These are phyloP conservation scores for Ibidorhyncha struthersii DNA, from an alignment of 2,113 vertebrate species.

Conservation along the genomic window DNA sequence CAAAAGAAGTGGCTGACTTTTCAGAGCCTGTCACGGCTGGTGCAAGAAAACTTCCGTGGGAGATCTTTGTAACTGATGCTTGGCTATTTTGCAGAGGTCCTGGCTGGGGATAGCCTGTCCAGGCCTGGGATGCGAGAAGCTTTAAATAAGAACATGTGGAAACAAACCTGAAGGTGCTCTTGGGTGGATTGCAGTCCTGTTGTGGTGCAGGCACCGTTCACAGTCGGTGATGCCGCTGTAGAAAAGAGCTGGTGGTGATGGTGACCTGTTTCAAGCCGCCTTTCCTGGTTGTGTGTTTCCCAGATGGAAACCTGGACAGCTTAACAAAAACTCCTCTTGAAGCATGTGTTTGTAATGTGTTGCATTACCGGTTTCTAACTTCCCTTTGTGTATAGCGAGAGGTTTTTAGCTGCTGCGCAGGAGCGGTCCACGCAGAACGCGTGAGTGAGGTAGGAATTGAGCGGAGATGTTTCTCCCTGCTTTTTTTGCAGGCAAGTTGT, in stretches of 20 bases:
- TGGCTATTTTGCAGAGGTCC: neutral
- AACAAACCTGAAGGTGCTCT: neutral
- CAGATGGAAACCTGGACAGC: neutral
- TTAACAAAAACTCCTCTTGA: neutral
- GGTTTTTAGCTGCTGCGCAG: neutral
- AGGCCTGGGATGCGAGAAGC: neutral
- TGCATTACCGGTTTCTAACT: neutral
- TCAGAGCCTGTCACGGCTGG: neutral
- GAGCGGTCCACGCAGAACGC: fast-evolving
- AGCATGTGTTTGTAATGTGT: neutral
- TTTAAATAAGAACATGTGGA: neutral
- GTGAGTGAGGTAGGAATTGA: neutral
- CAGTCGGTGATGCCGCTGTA: fast-evolving
- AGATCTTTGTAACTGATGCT: neutral
- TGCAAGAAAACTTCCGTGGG: neutral
- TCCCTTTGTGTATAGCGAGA: neutral
- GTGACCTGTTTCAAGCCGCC: neutral
- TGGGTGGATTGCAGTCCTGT: fast-evolving
- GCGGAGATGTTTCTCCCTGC: neutral
- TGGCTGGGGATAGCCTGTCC: neutral
- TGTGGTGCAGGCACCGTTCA: neutral
- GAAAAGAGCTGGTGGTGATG: neutral
- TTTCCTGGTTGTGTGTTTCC: neutral
- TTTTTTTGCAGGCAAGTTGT: neutral
- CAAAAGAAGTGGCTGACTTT: neutral